Evolutionary conservation across 2,888 invertebrate genomes (phyloP), one percentile per base, ranked within the genome.

Genomic region (Ischnus inquisitorius): DNA sequence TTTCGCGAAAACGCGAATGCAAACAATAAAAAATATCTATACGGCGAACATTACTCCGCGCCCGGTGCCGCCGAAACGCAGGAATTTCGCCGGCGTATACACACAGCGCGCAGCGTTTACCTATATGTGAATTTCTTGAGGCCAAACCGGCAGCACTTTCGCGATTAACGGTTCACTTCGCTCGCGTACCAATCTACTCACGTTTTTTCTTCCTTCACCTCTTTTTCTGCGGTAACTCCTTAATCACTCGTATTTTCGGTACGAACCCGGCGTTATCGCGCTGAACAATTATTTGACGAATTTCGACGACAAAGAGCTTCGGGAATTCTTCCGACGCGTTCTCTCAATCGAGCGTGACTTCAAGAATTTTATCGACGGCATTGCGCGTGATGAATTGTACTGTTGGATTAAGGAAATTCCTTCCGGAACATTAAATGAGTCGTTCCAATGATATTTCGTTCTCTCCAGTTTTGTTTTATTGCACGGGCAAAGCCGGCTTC

Each of bases 1-100:
- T 14, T 60, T 74, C 48, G 28, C 67, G 74, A 67, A 54, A 78
- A 78, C 67, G 78, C 78, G 78, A 78, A 72, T 82, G 78, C 82
- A 82, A 82, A 78, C 82, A 78, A 74, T 62, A 64, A 79, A 71
- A 76, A 19, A 67, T 67, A 43, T 76, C 19, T 22, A 54, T 10
- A 43, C 57, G 64, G 51, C 65, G 69, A 46, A 43, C n/a, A 4
- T 39, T 71, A 19, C 67, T 57, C 68, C 8, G 79, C 69, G 39
- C 57, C 34, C 16, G n/a, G 51, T 51, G 48, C 48, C 34, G 5
- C 60, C 60, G 48, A 12, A 14, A 69, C 69, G 51, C 51, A 79
- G 71, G 75, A 83, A 83, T 83, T 75, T 75, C 41, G 41, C 64
- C 79, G 75, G 69, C 41, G 25, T 25, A 60, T n/a, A 48, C 12